Evolutionary conservation across 2,113 vertebrate genomes (phyloP), one percentile per base, ranked within the genome.

Genomic region (Chitala chitala): DNA sequence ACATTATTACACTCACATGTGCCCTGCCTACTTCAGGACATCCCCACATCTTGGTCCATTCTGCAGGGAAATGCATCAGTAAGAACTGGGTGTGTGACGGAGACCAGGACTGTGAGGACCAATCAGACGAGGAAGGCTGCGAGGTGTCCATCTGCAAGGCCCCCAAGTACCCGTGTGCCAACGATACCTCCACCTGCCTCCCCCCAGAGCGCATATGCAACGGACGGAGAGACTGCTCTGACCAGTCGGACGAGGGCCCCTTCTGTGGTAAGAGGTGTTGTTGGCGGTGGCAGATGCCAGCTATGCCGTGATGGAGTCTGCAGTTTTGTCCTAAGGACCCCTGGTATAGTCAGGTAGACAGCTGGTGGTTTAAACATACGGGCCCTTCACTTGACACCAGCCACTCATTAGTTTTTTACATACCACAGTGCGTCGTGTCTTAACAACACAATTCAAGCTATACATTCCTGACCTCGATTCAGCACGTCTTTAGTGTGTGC

Each of bases 41-140:
- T n/a, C n/a, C n/a, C n/a, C n/a, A n/a, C n/a, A 29, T 22, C 9
- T 22, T 24, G 54, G 3, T 22, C 4, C 15, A 26, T 69, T 4
- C 6, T 61, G 76, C 84, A 99, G 97, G 97, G 85, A 96, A 96
- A 87, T 99, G 97, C 81, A 95, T 99, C 90, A 99, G 95, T 84
- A 97, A 95, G 87, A 95, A 93, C 68, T 99, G 97, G 97, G 93
- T 98, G 4, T 99, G 97, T 83, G 97, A 99, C 79, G 96, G 97
- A 54, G 97, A 99, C 87, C 93, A 95, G 17, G 97, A 99, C 85
- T 99, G 97, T 80, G 97, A 98, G 84, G 96, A 99, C 89, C 95
- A 91, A 54, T 98, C 97, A 3, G 97, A 99, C 76, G 97, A 99
- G 84, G 93, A 96, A 76, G 91, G 93, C 33, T 99, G 97, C 73